Evolutionary conservation across 2,888 invertebrate species (phyloP).

Genomic region (Leptinotarsa tumamoca): DNA sequence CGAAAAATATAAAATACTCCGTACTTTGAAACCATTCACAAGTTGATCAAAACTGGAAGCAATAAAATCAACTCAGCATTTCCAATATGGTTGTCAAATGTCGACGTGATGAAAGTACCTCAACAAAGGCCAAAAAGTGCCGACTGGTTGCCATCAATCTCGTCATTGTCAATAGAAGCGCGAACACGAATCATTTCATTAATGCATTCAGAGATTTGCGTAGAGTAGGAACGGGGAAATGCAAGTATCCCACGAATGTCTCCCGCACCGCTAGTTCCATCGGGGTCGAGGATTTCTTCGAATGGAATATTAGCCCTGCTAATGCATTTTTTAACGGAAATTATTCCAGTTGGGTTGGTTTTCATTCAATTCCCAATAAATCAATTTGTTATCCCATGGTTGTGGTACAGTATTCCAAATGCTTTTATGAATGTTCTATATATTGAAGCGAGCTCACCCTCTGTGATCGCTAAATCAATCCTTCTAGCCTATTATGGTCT

Average conservation of each 20-base stretch:
- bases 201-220: not conserved
- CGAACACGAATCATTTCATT: slow-evolving; percentile 1
- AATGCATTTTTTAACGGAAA: not conserved
- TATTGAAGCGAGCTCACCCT: no score
- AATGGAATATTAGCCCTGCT: not conserved
- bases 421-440: no score
- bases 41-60: no score
- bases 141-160: not conserved
- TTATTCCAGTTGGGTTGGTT: not conserved
- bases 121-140: not conserved
- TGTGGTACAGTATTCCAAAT: no score
- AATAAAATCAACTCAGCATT: not conserved
- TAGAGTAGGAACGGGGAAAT: not conserved
- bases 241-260: not conserved
- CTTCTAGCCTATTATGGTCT: no score
- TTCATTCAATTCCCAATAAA: not conserved
- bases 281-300: not conserved
- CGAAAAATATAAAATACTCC: no score
- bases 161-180: not conserved
- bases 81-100: not conserved
- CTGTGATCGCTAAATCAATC: no score
- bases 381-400: not conserved
- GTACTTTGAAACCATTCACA: no score
- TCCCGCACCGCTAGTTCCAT: not conserved
- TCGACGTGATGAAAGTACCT: not conserved